Evolutionary conservation across 1,140 invertebrate species (phyloP), one percentile per base, ranked within the genome.

Genomic region (Catajapyx aquilonaris): DNA sequence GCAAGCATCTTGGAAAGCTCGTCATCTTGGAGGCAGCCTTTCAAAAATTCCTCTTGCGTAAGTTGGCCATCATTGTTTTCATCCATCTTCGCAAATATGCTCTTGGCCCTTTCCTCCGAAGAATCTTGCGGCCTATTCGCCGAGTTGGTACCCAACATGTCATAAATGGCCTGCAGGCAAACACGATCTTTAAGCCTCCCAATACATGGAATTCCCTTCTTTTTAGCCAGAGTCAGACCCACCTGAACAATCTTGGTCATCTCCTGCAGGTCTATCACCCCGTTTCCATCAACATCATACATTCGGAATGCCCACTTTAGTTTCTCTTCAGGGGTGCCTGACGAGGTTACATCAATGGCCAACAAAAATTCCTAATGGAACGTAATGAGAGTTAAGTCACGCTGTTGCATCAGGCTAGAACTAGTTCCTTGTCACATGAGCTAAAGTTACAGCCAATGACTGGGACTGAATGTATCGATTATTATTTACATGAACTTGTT

Each of bases 281-380:
- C 94, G 59, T 98, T 96, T 17, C 87, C 88, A 59, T 98, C 91
- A n/a, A 97, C 93, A 56, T 98, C 94, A 57, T 97, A 97, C 83
- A 88, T 88, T 53, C 83, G 75, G 66, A 98, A 98, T 31, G 94
- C 94, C 94, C 93, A 98, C 64, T 96, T 93, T 31, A 98, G 68
- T 62, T 97, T 97, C 57, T 98, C 90, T 57, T 96, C 86, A 7
- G 91, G 86, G 45, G 90, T 94, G 34, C 90, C 91, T 45, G 87
- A 87, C 42, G 86, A 91, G 39, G 91, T 97, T 36, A 97, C 90
- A 62, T 95, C 94, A 55, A 97, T 96, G 47, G 93, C 93, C 54
- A 93, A 66, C 49, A 94, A 68, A 62, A 95, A 95, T 68, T 93
- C 88, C 83, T 91, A 69, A 41, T n/a, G n/a, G n/a, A n/a, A n/a